phyloP scores from a whole-genome alignment of 1,140 invertebrate species.

The Hesperophylax magnus region DNA sequence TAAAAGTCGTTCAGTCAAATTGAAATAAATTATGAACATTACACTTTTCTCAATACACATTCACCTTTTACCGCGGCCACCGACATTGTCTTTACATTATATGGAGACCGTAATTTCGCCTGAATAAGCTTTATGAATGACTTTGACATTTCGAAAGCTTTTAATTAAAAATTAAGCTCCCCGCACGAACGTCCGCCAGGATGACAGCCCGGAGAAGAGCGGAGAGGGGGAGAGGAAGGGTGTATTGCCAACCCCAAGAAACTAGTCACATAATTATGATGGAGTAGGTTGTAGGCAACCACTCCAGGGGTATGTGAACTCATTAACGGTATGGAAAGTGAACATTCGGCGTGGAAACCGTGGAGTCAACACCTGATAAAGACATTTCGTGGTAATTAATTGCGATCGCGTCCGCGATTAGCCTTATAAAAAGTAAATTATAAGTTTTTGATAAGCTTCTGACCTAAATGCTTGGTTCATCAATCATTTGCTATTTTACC shows the following conservation, averaged over 20 bases:
- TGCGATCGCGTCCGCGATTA: slow-evolving; percentile 46
- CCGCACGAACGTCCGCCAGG: slow-evolving; percentile 48
- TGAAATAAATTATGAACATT: slow-evolving; percentile 36
- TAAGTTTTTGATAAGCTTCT: slow-evolving; percentile 30
- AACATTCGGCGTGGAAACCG: slow-evolving; percentile 21
- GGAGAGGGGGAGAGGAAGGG: slow-evolving; percentile 28
- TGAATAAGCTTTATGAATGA: slow-evolving; percentile 57
- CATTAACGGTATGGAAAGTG: slow-evolving; percentile 30
- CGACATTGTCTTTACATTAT: slow-evolving; percentile 26
- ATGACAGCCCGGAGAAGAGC: slow-evolving; percentile 41
- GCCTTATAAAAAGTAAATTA: slow-evolving; percentile 39
- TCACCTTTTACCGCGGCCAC: slow-evolving; percentile 29
- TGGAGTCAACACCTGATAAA: slow-evolving; percentile 57
- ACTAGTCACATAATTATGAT: slow-evolving; percentile 52
- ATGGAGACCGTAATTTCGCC: slow-evolving; percentile 41
- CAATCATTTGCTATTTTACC: slow-evolving; percentile 15
- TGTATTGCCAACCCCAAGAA: slow-evolving; percentile 33
- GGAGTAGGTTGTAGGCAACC: slow-evolving; percentile 36
- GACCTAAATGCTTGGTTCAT: slow-evolving; percentile 37
- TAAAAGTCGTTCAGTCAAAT: slow-evolving; percentile 22
- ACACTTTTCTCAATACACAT: slow-evolving; percentile 27
- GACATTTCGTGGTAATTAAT: slow-evolving; percentile 51
- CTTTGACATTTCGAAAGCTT: slow-evolving; percentile 58
- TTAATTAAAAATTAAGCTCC: slow-evolving; percentile 59
- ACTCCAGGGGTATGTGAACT: slow-evolving; percentile 25